phyloP scores from a whole-genome alignment of 2,113 vertebrate genomes.

The Columba janthina region DNA sequence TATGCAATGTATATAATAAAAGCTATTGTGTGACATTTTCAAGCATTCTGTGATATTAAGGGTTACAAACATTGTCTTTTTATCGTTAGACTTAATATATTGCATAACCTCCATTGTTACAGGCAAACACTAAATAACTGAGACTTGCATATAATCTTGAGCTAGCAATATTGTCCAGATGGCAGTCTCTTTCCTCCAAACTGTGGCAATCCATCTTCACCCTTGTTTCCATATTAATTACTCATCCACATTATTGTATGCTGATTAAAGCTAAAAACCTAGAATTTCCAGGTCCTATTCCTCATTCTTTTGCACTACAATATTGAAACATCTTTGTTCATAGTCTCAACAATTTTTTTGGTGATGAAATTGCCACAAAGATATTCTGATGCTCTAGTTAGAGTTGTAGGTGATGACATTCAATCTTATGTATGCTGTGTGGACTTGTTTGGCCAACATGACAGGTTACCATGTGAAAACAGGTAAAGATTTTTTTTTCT shows the following conservation, averaged over 20 bases:
- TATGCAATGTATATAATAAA: neutral
- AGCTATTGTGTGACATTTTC: neutral
- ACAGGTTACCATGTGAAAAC: neutral
- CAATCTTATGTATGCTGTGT: neutral
- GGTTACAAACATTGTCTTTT: neutral
- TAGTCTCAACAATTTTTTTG: neutral
- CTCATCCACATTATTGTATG: neutral
- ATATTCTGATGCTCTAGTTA: neutral
- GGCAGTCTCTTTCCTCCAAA: conserved; percentile 8
- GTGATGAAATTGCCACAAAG: neutral
- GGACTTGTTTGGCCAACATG: neutral
- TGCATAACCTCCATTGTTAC: neutral
- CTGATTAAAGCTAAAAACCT: neutral
- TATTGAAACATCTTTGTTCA: neutral
- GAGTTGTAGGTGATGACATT: neutral
- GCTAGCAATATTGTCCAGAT: neutral
- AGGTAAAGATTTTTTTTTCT: neutral
- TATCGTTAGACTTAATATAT: neutral
- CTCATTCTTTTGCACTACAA: neutral
- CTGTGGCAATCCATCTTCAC: conserved; percentile 1
- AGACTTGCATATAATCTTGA: neutral
- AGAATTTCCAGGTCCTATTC: neutral
- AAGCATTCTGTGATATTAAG: neutral
- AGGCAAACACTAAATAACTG: neutral
- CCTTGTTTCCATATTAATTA: conserved; percentile 28